These are phyloP conservation scores for Eristalis tenax DNA, from an alignment of 2,888 invertebrate species.

Conservation along the genomic window DNA sequence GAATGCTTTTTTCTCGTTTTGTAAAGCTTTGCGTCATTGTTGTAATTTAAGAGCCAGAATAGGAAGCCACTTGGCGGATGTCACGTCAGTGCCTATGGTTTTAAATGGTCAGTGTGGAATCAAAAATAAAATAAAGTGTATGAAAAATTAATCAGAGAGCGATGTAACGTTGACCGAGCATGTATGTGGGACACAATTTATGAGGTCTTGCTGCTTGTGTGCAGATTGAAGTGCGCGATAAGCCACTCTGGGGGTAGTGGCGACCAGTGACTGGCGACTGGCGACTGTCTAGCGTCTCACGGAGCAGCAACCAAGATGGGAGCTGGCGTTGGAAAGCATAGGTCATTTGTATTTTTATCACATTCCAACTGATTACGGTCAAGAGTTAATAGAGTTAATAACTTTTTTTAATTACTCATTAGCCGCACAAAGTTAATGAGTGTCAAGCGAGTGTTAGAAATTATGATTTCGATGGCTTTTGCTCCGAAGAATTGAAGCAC, in stretches of 20 bases:
- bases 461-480: background rate
- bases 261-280: background rate
- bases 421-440: background rate
- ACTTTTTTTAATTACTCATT: background rate
- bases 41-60: conserved; percentile 54
- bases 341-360: conserved; percentile 12
- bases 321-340: background rate
- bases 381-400: background rate
- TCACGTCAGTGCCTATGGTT: conserved; percentile 51
- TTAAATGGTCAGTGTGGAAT: conserved; percentile 46
- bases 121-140: conserved; percentile 4
- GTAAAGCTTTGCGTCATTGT: conserved; percentile 57
- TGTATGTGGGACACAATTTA: conserved; percentile 37
- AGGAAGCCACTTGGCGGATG: conserved; percentile 61
- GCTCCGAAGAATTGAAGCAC: background rate
- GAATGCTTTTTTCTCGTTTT: conserved; percentile 25
- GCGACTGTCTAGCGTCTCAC: background rate
- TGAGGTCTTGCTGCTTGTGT: conserved; percentile 21
- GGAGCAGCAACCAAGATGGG: background rate
- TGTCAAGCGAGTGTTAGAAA: background rate
- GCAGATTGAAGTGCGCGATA: conserved; percentile 48
- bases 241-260: conserved; percentile 27
- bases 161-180: conserved; percentile 12
- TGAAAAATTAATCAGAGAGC: background rate
- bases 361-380: background rate